These are phyloP conservation scores for Podargus strigoides DNA, from an alignment of 2,797 vertebrate species.

Conservation along the genomic window DNA sequence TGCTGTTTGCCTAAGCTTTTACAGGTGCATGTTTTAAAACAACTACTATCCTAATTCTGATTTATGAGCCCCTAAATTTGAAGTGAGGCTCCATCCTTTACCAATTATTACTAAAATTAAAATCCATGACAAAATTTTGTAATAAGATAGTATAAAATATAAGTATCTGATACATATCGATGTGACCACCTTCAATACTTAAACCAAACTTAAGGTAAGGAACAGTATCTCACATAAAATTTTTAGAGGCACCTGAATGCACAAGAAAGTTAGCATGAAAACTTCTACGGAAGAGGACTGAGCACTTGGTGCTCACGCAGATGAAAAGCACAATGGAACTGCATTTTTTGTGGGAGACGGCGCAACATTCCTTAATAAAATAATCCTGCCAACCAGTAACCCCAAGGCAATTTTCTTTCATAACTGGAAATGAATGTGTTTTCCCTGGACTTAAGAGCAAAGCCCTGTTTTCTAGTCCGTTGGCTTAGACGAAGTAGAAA, in stretches of 20 bases:
- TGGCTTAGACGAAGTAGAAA: not conserved
- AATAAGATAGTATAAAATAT: not conserved
- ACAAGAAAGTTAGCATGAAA: not conserved
- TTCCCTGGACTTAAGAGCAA: not conserved
- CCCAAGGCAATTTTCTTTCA: not conserved
- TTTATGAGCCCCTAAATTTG: not conserved
- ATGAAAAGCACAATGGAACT: not conserved
- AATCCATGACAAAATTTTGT: not conserved
- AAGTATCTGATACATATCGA: not conserved
- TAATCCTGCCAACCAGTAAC: not conserved
- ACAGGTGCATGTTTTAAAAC: not conserved
- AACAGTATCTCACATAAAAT: not conserved
- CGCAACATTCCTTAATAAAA: not conserved
- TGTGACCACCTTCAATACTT: not conserved
- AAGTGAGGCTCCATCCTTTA: not conserved
- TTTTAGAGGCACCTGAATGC: not conserved
- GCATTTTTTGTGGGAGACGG: not conserved
- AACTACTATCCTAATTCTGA: not conserved
- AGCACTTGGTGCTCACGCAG: accelerated
- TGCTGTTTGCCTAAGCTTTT: not conserved
- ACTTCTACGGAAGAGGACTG: not conserved
- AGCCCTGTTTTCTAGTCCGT: not conserved
- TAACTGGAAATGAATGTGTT: not conserved
- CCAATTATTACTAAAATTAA: not conserved
- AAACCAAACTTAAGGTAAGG: not conserved